phyloP scores from a whole-genome alignment of 2,888 invertebrate species.

The Mongoloraphidia duomilia region DNA sequence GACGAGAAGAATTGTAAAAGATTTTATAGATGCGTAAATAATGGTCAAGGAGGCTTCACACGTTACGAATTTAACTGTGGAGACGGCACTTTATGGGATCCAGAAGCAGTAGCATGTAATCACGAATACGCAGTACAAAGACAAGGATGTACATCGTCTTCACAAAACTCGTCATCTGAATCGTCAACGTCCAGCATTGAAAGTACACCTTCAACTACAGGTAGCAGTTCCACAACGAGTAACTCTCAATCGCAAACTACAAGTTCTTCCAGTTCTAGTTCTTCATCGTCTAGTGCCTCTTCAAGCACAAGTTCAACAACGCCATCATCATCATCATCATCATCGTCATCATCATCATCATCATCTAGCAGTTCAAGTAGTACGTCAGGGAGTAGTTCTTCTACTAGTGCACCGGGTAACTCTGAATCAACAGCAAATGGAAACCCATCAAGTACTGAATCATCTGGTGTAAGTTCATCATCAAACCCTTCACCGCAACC shows the following conservation, averaged over 20 bases:
- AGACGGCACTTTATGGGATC: slow-evolving; percentile 59
- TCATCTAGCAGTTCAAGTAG: slow-evolving; percentile 1
- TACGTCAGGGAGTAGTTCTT: background rate
- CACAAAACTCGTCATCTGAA: too few relatives aligned
- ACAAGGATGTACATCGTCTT: slow-evolving; percentile 8
- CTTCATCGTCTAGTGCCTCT: background rate
- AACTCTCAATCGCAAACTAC: background rate
- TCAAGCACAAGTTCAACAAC: slow-evolving; percentile 4
- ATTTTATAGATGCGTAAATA: slow-evolving; percentile 23
- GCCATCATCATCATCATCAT: background rate
- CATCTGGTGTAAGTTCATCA: slow-evolving; percentile 2
- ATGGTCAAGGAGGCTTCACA: slow-evolving; percentile 12
- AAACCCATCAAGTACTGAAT: background rate
- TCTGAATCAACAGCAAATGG: slow-evolving; percentile 1
- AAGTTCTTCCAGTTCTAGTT: background rate
- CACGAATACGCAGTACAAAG: slow-evolving; percentile 44
- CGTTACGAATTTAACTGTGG: slow-evolving; percentile 48
- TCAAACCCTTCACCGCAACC: background rate
- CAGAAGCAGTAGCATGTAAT: slow-evolving; percentile 49
- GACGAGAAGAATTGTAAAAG: slow-evolving; percentile 23
- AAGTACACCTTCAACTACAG: background rate
- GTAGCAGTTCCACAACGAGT: background rate
- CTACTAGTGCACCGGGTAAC: background rate
- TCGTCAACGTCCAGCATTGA: too few relatives aligned
- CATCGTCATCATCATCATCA: background rate